These are phyloP conservation scores for Adoxophyes honmai DNA, from an alignment of 1,140 invertebrate genomes.

Conservation along the genomic window DNA sequence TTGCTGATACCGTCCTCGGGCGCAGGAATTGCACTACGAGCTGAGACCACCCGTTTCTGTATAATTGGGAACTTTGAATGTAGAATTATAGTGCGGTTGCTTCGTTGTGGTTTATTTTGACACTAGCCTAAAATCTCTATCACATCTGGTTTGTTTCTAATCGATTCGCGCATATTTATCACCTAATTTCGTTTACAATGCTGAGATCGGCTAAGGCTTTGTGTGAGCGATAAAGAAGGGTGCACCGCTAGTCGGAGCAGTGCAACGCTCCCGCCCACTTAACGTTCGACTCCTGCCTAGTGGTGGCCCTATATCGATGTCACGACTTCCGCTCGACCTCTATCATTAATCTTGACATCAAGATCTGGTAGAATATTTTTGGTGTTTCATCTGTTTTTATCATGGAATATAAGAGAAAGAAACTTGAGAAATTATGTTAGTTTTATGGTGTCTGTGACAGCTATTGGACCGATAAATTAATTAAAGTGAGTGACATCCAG, in stretches of 20 bases:
- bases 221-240: conserved; percentile 35
- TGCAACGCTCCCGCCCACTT: conserved; percentile 48
- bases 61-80: conserved; percentile 26
- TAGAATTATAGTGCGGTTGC: conserved; percentile 25
- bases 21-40: conserved; percentile 29
- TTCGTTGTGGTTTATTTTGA: conserved; percentile 11
- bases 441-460: conserved; percentile 29
- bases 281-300: conserved; percentile 38
- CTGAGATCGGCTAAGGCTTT: conserved; percentile 9
- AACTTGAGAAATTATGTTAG: conserved; percentile 17
- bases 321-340: background rate
- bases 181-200: conserved; percentile 2
- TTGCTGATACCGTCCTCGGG: conserved; percentile 32
- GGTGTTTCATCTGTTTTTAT: background rate
- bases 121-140: too few relatives aligned
- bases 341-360: background rate
- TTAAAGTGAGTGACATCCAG: conserved; percentile 41
- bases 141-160: too few relatives aligned
- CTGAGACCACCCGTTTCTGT: conserved; percentile 42
- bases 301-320: conserved; percentile 27
- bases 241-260: conserved; percentile 49
- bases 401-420: background rate
- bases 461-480: conserved; percentile 31
- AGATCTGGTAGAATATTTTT: background rate
- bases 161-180: background rate